Evolutionary conservation across 2,113 vertebrate species (phyloP).

Genomic region (Motacilla tschutschensis): DNA sequence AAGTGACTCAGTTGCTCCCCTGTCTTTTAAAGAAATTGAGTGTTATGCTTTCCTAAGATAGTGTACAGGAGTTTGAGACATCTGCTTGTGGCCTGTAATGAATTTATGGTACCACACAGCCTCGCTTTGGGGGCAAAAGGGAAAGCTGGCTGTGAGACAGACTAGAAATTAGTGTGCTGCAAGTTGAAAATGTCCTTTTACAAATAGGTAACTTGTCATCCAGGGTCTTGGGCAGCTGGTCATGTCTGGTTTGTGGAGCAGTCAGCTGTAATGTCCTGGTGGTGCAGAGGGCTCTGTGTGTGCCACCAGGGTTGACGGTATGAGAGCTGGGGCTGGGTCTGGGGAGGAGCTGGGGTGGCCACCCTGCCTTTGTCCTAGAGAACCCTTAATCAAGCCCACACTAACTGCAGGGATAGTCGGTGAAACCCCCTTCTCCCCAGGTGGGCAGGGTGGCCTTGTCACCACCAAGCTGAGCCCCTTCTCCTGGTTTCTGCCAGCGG

Average conservation of each 20-base stretch:
- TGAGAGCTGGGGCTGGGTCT: background rate
- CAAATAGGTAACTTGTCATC: background rate
- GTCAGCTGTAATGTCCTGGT: background rate
- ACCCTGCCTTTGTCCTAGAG: background rate
- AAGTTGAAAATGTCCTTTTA: background rate
- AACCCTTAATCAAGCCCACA: background rate
- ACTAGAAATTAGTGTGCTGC: background rate
- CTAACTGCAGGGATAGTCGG: background rate
- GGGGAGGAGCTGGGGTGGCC: background rate
- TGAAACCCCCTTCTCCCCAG: background rate
- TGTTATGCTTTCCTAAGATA: background rate
- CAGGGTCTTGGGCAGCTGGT: background rate
- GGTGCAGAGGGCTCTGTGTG: background rate
- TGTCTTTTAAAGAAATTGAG: background rate
- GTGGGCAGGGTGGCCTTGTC: fast-evolving
- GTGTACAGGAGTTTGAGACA: background rate
- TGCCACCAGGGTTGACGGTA: fast-evolving
- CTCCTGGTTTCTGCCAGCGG: fast-evolving
- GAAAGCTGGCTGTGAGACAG: background rate
- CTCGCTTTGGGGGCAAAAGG: background rate
- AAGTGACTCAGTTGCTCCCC: constrained; percentile 15
- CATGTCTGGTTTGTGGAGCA: fast-evolving
- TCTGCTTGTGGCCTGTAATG: background rate
- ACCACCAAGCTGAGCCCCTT: background rate
- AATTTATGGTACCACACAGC: background rate